Conservation (phyloP, 2,888 invertebrate species). For the Calliopum simillimum region DNA sequence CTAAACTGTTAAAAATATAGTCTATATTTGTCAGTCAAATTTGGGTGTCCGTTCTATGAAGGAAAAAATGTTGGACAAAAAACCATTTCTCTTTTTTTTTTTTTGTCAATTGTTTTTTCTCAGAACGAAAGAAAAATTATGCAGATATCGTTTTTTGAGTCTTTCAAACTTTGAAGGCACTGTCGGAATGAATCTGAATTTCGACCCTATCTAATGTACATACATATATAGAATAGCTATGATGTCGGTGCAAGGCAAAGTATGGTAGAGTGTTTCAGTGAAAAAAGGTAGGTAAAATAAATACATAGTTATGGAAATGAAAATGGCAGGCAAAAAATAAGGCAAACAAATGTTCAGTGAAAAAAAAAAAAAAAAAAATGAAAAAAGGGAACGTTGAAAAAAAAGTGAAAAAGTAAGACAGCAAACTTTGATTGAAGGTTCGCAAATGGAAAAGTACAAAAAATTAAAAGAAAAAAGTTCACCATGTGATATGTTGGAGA, state of each 20-base stretch:
- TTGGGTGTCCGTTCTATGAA: too few relatives aligned
- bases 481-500: not conserved
- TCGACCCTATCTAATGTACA: too few relatives aligned
- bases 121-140: too few relatives aligned
- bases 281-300: conserved; percentile 23
- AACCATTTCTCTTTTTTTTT: too few relatives aligned
- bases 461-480: not conserved
- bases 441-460: not conserved
- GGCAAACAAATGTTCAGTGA: not conserved
- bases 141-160: too few relatives aligned
- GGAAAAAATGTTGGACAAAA: too few relatives aligned
- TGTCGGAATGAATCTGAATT: too few relatives aligned
- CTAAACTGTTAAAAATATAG: too few relatives aligned
- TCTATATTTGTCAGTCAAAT: too few relatives aligned
- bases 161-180: too few relatives aligned
- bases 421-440: not conserved
- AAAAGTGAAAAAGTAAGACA: not conserved
- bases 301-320: conserved; percentile 16
- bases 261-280: conserved; percentile 7
- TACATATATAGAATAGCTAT: too few relatives aligned
- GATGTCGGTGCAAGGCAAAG: not conserved
- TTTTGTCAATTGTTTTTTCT: too few relatives aligned
- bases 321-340: not conserved
- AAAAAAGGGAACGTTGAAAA: not conserved
- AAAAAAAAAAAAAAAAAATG: conserved; percentile 2